Base-by-base conservation (phyloP, 2,797 vertebrate species). In the Melanotaenia parkinsoni region DNA sequence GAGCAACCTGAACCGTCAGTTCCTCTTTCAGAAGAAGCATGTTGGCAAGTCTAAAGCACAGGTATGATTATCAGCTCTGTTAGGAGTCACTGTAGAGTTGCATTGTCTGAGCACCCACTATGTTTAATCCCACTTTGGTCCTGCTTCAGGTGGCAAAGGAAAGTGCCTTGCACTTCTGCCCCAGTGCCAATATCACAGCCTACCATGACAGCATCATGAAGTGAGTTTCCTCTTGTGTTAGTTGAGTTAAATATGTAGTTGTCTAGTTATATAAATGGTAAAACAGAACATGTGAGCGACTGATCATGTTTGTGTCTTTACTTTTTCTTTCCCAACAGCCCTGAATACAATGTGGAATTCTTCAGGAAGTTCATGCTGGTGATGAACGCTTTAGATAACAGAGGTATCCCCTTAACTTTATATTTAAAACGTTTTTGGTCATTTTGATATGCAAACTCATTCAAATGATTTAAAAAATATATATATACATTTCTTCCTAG, bases 201-300 rank as follows among this genome's bases (percentile, higher is more conserved):
- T 98, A 98, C 86, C 98, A 99, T 63, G 98, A 99, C 95, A 99
- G 96, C 94, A 94, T 99, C 88, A 99, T 96, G 96, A 99, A 98
- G 98, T 98, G 91, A 90, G 96, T 72, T 64, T 58, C 13, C 28
- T 32, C 54, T 50, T 7, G 5, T 35, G 62, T 0, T 5, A 13
- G 20, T 47, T 64, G 7, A 12, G 9, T 56, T n/a, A 40, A 3
- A 51, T 3, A 16, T 32, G n/a, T 53, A 45, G 20, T 37, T n/a
- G 1, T 51, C 5, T 2, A 22, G 33, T 38, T 38, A 3, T 53
- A 4, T 54, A 26, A 6, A 4, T 2, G 33, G 0, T 7, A 28
- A 38, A 30, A 40, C 38, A 38, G 24, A 40, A n/a, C 26, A 26
- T 35, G 35, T 50, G 3, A 63, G 16, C 1, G 43, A 26, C 24